Evolutionary conservation across 2,888 invertebrate genomes (phyloP), one percentile per base, ranked within the genome.

Genomic region (Dicyrtomina minuta): DNA sequence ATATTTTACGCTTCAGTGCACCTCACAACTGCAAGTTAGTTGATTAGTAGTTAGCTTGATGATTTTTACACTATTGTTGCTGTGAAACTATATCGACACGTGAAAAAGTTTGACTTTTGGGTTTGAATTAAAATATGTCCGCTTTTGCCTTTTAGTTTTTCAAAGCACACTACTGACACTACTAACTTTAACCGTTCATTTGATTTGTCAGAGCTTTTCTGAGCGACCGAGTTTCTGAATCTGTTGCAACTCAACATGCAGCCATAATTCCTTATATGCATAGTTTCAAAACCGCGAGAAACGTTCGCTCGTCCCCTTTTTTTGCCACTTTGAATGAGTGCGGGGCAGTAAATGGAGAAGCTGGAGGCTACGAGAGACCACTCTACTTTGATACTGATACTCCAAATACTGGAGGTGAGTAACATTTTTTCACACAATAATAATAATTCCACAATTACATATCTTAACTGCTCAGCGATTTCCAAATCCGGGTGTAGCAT

Each of bases 11-110:
- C 1, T 62, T 62, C 33, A 33, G 20, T 15, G 51, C 49, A 15
- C 27, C 33, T 17, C 62, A 62, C 20, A 62, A 62, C 51, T 62
- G 62, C 27, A 62, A 33, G 62, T 62, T 27, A n/a, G n/a, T n/a
- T n/a, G n/a, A n/a, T n/a, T n/a, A n/a, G n/a, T n/a, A 20, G 51
- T 8, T 15, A n/a, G n/a, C n/a, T n/a, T n/a, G n/a, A n/a, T n/a
- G n/a, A n/a, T n/a, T n/a, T n/a, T n/a, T n/a, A n/a, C n/a, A n/a
- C n/a, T n/a, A n/a, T n/a, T n/a, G n/a, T n/a, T n/a, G n/a, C n/a
- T n/a, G n/a, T n/a, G n/a, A n/a, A n/a, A n/a, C n/a, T n/a, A n/a
- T n/a, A n/a, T n/a, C n/a, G n/a, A n/a, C n/a, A n/a, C n/a, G n/a
- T n/a, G n/a, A n/a, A n/a, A n/a, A n/a, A n/a, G n/a, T n/a, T n/a